Base-by-base conservation (phyloP, 2,797 vertebrate genomes). In the Mus spretus region DNA sequence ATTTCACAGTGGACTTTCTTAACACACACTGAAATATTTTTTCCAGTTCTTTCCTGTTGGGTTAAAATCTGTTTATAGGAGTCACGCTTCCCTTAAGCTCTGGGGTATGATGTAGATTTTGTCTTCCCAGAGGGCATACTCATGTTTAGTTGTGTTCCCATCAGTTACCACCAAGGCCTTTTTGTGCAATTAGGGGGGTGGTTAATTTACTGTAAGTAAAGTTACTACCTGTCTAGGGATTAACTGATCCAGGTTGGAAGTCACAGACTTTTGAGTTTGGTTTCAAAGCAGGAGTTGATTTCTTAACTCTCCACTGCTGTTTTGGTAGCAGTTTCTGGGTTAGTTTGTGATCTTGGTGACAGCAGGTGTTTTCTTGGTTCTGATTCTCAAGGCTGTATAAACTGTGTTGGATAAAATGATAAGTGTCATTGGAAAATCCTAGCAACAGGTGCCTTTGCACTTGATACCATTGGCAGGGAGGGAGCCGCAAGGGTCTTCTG, bases 131-230 rank as follows among this genome's bases (percentile, higher is more conserved):
- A 78, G 87, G 92, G 72, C 67, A 40, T 95, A 95, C 94, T 98
- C 93, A 87, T 93, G 96, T 91, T 93, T 97, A 96, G 65, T 72
- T 96, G 37, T 96, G 61, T 96, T 91, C 94, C 84, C 84, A 80
- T 96, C 95, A 95, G 86, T 97, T 97, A 94, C 55, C 24, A 91
- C 72, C 31, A 79, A 93, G 57, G 44, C 95, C 84, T 87, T 97
- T 97, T 96, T 96, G 86, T 92, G 94, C 91, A 95, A 74, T 98
- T 95, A 96, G 82, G 44, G 75, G 72, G 37, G 74, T 88, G 89
- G 93, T 95, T 97, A 96, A 96, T 97, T 97, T 96, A 94, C 92
- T 85, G 55, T 92, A 96, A 96, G 95, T 91, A 97, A 82, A 89
- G 90, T 91, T 95, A 89, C 85, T 96, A 91, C 95, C 94, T 96